Evolutionary conservation across 2,113 vertebrate species (phyloP), one percentile per base, ranked within the genome.

Genomic region (Sinocyclocheilus rhinocerous): DNA sequence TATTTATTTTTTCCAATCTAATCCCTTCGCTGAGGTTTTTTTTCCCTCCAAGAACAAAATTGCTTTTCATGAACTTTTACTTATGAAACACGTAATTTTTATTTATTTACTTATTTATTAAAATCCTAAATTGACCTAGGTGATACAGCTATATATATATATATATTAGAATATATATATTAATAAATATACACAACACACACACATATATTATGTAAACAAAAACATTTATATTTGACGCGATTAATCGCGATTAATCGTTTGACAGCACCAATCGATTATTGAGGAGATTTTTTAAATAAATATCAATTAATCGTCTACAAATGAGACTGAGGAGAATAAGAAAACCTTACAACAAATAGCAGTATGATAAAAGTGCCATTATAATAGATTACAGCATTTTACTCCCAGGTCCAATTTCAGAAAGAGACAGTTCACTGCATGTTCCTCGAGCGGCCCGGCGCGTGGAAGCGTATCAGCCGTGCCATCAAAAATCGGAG

Each of bases 11-110:
- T 52, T 7, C 13, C 18, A 63, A 84, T 78, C 63, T 83, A 57
- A 85, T 89, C 84, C 36, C 48, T 52, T 84, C 59, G 18, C 29
- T 48, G 29, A 65, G 33, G 0, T 29, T 33, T 6, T 81, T 33
- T 29, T 26, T 65, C 13, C 13, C 67, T 65, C 24, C 13, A 82
- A 24, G 42, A 36, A 22, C 45, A n/a, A 67, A 73, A 48, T 75
- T 29, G 29, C 45, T 73, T 55, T 81, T 73, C 36, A 39, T 10
- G 29, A 84, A 80, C 26, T 81, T 84, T 81, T 59, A 33, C 59
- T 52, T 45, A 13, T 45, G 12, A 81, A 59, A 65, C 33, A 63
- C 15, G 22, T 67, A 4, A 26, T 45, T 65, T 79, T n/a, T 45
- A 45, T 63, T 63, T 22, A 22, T n/a, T n/a, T 22, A 59, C 20